Percentiles rank a stretch among this genome's conserved stretches.
phyloP scores from a whole-genome alignment of 2,113 vertebrate species.

The Muntiacus muntjak region DNA sequence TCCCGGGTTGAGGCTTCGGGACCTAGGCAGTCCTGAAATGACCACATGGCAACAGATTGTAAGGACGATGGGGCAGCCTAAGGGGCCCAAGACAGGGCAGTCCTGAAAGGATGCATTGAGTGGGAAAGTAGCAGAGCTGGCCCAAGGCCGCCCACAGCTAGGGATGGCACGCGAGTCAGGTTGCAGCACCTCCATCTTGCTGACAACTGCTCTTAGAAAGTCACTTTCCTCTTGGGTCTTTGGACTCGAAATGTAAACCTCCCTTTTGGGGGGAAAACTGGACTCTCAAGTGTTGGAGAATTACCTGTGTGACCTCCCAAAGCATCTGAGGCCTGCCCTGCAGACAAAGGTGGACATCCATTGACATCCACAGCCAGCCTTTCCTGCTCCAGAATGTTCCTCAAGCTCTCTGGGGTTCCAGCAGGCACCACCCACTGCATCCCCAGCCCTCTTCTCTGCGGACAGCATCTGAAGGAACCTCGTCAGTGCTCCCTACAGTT shows the following conservation, averaged over 20 bases:
- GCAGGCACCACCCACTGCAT: not conserved
- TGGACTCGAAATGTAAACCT: not conserved
- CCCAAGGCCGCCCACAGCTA: not conserved
- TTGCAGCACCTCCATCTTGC: not conserved
- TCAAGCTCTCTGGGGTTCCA: not conserved
- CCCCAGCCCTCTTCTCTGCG: not conserved
- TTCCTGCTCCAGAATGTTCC: not conserved
- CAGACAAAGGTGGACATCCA: rapidly evolving
- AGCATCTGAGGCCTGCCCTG: not conserved
- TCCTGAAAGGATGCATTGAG: not conserved
- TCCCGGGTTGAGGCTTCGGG: not conserved
- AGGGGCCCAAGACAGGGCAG: not conserved
- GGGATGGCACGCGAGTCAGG: too few relatives aligned
- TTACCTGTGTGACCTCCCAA: not conserved
- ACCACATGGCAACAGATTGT: rapidly evolving
- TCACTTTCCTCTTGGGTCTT: not conserved
- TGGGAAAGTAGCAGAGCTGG: not conserved
- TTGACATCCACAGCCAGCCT: not conserved
- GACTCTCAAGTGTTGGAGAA: not conserved
- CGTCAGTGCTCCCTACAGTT: rapidly evolving
- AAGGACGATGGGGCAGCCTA: too few relatives aligned
- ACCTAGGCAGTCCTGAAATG: too few relatives aligned
- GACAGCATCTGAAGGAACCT: not conserved
- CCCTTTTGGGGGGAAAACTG: not conserved
- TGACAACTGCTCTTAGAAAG: not conserved